Evolutionary conservation across 2,113 vertebrate genomes (phyloP).

Genomic region (Deroptyus accipitrinus): DNA sequence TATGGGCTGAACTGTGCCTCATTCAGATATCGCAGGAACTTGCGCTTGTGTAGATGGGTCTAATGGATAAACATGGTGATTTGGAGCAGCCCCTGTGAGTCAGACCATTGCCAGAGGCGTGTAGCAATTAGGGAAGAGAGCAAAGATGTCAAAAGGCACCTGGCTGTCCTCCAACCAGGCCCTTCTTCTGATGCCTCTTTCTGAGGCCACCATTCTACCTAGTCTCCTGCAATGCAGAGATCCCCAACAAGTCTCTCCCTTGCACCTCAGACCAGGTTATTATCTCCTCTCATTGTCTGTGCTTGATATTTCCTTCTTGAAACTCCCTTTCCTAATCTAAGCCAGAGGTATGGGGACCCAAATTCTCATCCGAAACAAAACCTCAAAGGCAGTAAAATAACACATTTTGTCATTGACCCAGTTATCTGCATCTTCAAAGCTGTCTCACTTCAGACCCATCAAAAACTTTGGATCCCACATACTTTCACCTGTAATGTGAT

Average conservation of each 20-base stretch:
- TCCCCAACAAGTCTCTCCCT: neutral
- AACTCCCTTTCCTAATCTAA: neutral
- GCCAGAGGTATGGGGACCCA: neutral
- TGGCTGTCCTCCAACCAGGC: neutral
- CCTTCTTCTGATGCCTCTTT: neutral
- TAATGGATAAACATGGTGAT: neutral
- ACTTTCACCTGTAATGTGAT: constrained; percentile 60
- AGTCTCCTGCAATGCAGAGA: neutral
- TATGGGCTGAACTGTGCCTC: neutral
- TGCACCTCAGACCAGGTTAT: neutral
- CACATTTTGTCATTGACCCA: constrained; percentile 8
- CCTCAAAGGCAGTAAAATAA: neutral
- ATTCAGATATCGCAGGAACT: neutral
- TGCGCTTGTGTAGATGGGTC: neutral
- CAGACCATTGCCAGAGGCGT: neutral
- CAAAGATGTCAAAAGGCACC: neutral
- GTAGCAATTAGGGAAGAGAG: neutral
- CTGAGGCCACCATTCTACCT: neutral
- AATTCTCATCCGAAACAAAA: neutral
- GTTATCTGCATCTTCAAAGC: constrained; percentile 20
- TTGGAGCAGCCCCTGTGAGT: neutral
- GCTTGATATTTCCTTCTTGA: neutral
- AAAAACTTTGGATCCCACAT: constrained; percentile 23
- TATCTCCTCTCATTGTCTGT: neutral
- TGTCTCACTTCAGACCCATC: constrained; percentile 1